Evolutionary conservation across 2,888 invertebrate species (phyloP), one percentile per base, ranked within the genome.

Genomic region (Parochlus steinenii): DNA sequence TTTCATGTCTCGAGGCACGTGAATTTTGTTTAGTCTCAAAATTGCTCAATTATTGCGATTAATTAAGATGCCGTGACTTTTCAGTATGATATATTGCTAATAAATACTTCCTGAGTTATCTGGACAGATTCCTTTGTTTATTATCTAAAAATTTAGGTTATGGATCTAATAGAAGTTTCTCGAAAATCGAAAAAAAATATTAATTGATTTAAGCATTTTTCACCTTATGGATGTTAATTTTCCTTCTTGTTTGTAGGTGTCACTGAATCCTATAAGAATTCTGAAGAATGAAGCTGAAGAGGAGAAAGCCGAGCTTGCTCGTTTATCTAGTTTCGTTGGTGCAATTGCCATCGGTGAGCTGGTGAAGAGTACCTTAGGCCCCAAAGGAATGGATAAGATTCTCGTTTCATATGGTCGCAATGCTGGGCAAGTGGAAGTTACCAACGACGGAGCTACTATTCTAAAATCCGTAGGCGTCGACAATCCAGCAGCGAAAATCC

Each of bases 381-480:
- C 98, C 1, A 98, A 98, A 63, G 98, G 98, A 51, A 97, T 98
- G 97, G 87, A 87, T 52, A 87, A 87, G 63, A 85, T 89, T 42
- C 62, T 89, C 16, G 77, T 87, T 12, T 72, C 83, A 2, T 65
- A 69, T 45, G 87, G 87, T 2, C 70, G 86, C 40, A 80, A 73
- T 50, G 70, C 76, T 33, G 83, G 83, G 22, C 68, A 71, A 49
- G 86, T 99, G 38, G 83, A 93, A 62, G 90, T 99, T 5, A 98
- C 98, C 34, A 98, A 98, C 61, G 98, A 98, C 63, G 98, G 98
- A 39, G 98, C 98, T 10, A 99, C 98, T 6, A 99, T 99, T 52
- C 64, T 98, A 36, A 87, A 92, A 56, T 75, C 87, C 1, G 74
- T 98, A 38, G 97, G 97, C 36, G 86, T 99, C 12, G 97, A 98